phyloP scores from a whole-genome alignment of 2,888 invertebrate species.

The Ischnus inquisitorius region DNA sequence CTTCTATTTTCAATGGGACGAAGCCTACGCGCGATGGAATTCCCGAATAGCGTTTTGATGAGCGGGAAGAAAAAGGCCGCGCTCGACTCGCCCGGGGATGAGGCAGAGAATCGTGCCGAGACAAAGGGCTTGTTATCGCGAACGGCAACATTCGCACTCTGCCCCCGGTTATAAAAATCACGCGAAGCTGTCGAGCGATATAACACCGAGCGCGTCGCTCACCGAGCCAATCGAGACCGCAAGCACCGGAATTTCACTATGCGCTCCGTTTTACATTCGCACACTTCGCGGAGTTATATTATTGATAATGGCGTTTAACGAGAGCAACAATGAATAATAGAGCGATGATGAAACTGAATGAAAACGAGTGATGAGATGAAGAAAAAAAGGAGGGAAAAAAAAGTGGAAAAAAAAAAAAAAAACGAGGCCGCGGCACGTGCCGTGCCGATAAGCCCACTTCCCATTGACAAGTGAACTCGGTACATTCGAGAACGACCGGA shows the following conservation, averaged over 20 bases:
- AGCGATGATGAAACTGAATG: constrained; percentile 39
- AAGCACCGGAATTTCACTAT: constrained; percentile 30
- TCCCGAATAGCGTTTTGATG: not conserved
- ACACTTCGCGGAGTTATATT: constrained; percentile 19
- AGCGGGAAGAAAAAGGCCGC: not conserved
- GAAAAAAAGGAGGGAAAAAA: constrained; percentile 49
- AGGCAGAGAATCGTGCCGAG: constrained; percentile 16
- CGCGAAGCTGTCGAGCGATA: constrained; percentile 57
- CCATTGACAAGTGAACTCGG: constrained; percentile 81
- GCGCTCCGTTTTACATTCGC: constrained; percentile 16
- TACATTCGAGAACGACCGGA: constrained; percentile 78
- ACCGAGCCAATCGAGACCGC: constrained; percentile 44
- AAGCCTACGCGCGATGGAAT: not conserved
- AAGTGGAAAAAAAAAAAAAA: constrained; percentile 68
- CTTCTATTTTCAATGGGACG: no score
- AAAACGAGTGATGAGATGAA: constrained; percentile 36
- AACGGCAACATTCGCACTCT: constrained; percentile 59
- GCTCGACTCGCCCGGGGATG: not conserved
- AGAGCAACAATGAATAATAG: constrained; percentile 62
- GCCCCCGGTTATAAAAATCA: constrained; percentile 62
- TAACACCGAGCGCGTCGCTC: constrained; percentile 15
- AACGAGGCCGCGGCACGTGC: constrained; percentile 76
- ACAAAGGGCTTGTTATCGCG: constrained; percentile 64
- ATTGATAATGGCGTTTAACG: constrained; percentile 24
- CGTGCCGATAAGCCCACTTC: constrained; percentile 83